phyloP scores from a whole-genome alignment of 2,797 vertebrate species.

The Acipenser oxyrinchus region DNA sequence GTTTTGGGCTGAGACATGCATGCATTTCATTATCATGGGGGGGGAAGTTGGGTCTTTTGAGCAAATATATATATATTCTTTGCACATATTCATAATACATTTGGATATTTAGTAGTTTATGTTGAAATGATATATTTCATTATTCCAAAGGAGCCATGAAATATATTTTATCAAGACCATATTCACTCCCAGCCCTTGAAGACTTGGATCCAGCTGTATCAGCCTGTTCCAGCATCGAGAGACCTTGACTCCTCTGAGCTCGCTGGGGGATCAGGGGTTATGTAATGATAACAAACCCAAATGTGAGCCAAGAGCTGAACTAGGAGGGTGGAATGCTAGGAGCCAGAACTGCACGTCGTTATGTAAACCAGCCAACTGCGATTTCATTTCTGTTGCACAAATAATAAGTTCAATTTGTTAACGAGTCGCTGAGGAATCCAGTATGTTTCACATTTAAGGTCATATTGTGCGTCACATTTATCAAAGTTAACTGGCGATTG shows the following conservation, averaged over 20 bases:
- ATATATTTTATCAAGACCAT: neutral
- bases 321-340: neutral
- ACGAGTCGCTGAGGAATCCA: no score
- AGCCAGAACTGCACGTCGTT: neutral
- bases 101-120: neutral
- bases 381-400: slow-evolving; percentile 3
- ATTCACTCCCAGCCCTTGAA: neutral
- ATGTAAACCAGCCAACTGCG: slow-evolving; percentile 1
- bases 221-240: neutral
- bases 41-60: no score
- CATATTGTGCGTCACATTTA: no score
- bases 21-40: no score
- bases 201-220: neutral
- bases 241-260: neutral
- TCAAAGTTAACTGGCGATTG: no score
- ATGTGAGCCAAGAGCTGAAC: neutral
- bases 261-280: slow-evolving; percentile 1
- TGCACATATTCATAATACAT: neutral
- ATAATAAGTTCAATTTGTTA: neutral
- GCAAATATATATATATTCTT: neutral
- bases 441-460: no score
- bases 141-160: neutral
- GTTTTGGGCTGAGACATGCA: no score
- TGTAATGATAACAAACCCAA: neutral
- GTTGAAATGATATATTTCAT: neutral